These are phyloP conservation scores for Anodontia alba DNA, from an alignment of 2,888 invertebrate genomes.

Conservation along the genomic window DNA sequence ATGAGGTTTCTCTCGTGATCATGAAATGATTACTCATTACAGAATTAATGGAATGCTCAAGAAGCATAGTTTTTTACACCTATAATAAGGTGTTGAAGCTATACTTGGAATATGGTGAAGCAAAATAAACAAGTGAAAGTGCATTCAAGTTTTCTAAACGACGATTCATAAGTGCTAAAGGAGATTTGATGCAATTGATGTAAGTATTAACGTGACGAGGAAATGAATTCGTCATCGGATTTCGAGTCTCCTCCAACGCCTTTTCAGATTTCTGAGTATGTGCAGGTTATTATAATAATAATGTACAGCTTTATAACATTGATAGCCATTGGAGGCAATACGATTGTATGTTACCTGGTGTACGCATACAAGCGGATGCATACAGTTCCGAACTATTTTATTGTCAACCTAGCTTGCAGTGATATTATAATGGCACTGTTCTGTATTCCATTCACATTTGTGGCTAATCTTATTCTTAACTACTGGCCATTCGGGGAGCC, in stretches of 20 bases:
- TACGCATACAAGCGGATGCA: slow-evolving; percentile 79
- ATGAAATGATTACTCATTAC: no score
- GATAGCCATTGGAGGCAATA: slow-evolving; percentile 82
- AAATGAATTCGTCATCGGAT: not conserved
- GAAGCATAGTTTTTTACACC: no score
- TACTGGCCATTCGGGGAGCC: slow-evolving; percentile 95
- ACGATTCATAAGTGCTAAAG: no score
- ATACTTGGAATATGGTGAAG: no score
- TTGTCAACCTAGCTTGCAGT: slow-evolving; percentile 69
- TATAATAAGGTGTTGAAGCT: no score
- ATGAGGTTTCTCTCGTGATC: no score
- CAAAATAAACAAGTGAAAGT: no score
- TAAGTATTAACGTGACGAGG: no score
- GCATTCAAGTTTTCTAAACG: no score
- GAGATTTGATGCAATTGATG: no score
- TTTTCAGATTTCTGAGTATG: slow-evolving; percentile 53
- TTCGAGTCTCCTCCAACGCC: slow-evolving; percentile 5
- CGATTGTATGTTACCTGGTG: slow-evolving; percentile 69
- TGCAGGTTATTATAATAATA: slow-evolving; percentile 82
- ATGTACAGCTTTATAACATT: slow-evolving; percentile 68
- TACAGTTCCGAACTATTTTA: slow-evolving; percentile 73
- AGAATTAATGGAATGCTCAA: no score
- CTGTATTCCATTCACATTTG: slow-evolving; percentile 87
- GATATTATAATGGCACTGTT: slow-evolving; percentile 82
- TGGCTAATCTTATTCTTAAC: slow-evolving; percentile 90